Evolutionary conservation across 2,888 invertebrate species (phyloP).

Genomic region (Lasioglossum figueresi): DNA sequence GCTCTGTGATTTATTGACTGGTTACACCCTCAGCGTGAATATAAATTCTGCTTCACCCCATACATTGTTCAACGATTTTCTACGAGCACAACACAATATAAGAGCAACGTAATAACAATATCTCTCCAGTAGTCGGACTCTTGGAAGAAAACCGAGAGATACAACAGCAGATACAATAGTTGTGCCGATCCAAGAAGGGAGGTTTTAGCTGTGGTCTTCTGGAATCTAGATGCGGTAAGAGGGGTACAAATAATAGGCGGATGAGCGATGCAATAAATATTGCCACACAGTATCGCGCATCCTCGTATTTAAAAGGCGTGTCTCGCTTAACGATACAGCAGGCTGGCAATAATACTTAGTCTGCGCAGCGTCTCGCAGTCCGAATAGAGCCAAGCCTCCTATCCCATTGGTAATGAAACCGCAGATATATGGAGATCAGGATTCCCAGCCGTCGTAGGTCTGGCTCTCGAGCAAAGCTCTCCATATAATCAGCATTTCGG

Average conservation of each 20-base stretch:
- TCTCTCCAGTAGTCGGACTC: background rate
- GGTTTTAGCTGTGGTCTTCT: background rate
- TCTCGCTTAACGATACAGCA: background rate
- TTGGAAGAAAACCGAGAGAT: background rate
- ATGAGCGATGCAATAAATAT: background rate
- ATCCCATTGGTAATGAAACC: conserved; percentile 7
- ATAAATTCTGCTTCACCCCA: background rate
- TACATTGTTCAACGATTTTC: background rate
- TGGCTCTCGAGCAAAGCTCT: background rate
- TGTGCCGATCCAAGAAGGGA: background rate
- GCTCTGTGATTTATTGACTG: background rate
- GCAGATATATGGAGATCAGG: background rate
- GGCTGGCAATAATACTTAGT: background rate
- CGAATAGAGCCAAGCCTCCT: background rate
- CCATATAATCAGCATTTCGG: conserved; percentile 56
- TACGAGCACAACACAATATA: no score
- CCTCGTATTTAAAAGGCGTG: background rate
- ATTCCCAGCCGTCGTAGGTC: conserved; percentile 1
- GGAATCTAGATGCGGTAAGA: background rate
- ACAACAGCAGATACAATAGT: background rate
- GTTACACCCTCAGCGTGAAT: background rate
- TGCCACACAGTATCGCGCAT: background rate
- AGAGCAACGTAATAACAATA: background rate
- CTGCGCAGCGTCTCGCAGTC: background rate
- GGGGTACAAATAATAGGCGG: background rate